These are phyloP conservation scores for Scolopax bukidnonensis DNA, from an alignment of 2,797 vertebrate species.

Conservation along the genomic window DNA sequence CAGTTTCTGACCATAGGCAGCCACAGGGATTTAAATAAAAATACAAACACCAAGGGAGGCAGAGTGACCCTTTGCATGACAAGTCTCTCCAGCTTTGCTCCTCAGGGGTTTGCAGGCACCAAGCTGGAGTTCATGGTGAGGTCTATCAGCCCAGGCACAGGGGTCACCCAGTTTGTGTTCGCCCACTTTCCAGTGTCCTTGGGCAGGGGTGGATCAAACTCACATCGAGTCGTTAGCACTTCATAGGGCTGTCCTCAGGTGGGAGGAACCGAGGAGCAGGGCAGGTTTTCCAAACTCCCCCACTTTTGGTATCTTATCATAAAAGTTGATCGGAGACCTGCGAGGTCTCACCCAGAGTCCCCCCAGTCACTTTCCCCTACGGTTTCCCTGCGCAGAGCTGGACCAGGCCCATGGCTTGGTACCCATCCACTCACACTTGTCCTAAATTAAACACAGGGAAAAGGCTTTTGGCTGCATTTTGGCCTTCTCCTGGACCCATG, in stretches of 20 bases:
- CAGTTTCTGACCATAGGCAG: background rate
- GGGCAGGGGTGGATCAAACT: background rate
- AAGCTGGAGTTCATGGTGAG: background rate
- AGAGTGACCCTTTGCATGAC: background rate
- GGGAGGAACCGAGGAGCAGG: background rate
- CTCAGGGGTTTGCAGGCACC: background rate
- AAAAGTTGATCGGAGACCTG: background rate
- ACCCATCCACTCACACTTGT: conserved; percentile 30
- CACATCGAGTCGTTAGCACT: background rate
- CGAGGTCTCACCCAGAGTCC: background rate
- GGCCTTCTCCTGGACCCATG: background rate
- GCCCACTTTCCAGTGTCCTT: background rate
- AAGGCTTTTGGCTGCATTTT: conserved; percentile 42
- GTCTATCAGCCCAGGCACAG: background rate
- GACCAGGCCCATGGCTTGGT: background rate
- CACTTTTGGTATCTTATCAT: background rate
- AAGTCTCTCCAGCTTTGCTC: background rate
- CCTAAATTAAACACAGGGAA: conserved; percentile 44
- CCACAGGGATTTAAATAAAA: background rate
- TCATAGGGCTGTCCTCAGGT: background rate
- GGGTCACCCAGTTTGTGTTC: background rate
- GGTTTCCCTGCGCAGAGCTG: background rate
- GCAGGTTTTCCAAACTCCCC: background rate
- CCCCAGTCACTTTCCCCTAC: conserved; percentile 16
- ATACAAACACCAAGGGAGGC: background rate